Evolutionary conservation across 1,140 invertebrate genomes (phyloP), one percentile per base, ranked within the genome.

Genomic region (Leptonema lineaticorne): DNA sequence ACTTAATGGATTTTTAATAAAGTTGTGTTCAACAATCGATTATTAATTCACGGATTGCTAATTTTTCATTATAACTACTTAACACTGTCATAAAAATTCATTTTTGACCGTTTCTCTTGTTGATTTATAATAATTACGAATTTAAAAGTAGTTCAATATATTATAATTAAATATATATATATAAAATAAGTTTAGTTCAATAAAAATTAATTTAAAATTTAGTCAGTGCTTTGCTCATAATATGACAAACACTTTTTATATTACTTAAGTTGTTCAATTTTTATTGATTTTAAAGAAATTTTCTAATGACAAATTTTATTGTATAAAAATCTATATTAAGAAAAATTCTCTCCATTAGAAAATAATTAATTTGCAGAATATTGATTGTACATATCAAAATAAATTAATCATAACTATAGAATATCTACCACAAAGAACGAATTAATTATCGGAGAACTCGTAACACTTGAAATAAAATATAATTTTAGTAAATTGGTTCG

Each of bases 1-100:
- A 64, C 41, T 48, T 64, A 64, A 64, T 64, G 62, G 62, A 50
- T 64, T 64, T 64, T 64, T 64, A 64, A 64, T 64, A 64, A 64
- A 64, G 62, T 64, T 50, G 62, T 64, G 62, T 64, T 64, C 62
- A 30, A 46, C 62, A 64, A 26, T 64, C 62, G 26, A 64, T 24
- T 48, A 48, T 14, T 26, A 18, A 11, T 48, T 28, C 22, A 11
- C n/a, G n/a, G 11, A 60, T 46, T 22, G 7, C 37, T 26, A 6
- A 30, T 48, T 7, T 57, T 28, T 28, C 53, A 57, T 57, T 28
- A 8, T 28, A 7, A 27, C 14, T 16, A 46, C 4, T 4, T 6
- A 33, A 5, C 29, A 33, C 29, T 11, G 11, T 11, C 29, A 33
- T 11, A 5, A 11, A 33, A 33, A 33, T 33, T 33, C 29, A 33